Evolutionary conservation across 2,888 invertebrate genomes (phyloP).

Genomic region (Nemurella pictetii): DNA sequence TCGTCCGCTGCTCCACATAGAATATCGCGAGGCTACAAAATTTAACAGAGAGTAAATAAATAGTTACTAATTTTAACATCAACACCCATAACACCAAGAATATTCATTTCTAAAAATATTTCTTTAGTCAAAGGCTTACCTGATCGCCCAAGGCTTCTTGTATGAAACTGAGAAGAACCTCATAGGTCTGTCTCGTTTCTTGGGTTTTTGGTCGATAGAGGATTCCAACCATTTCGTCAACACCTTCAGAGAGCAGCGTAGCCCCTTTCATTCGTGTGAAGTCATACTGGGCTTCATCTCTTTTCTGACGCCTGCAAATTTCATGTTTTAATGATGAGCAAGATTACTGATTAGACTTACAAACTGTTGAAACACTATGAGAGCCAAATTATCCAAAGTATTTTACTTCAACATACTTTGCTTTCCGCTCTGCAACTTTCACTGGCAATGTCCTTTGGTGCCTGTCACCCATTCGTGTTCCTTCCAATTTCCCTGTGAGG

Average conservation of each 20-base stretch:
- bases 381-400: too few species aligned
- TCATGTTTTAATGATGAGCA: background rate
- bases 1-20: constrained; percentile 99
- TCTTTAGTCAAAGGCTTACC: constrained; percentile 46
- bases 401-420: constrained; percentile 74
- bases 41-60: constrained; percentile 32
- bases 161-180: constrained; percentile 92
- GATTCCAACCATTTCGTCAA: constrained; percentile 92
- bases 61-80: too few species aligned
- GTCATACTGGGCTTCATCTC: constrained; percentile 92
- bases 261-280: constrained; percentile 88
- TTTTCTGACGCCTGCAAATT: constrained; percentile 70
- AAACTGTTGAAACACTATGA: too few species aligned
- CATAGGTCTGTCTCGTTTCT: constrained; percentile 97
- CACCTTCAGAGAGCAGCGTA: constrained; percentile 80
- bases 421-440: constrained; percentile 90
- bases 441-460: constrained; percentile 91
- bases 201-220: constrained; percentile 95
- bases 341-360: too few species aligned
- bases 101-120: background rate
- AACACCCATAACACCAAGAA: background rate
- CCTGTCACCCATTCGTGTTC: constrained; percentile 95
- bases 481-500: constrained; percentile 84
- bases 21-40: constrained; percentile 86
- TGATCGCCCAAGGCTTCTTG: constrained; percentile 95